These are phyloP conservation scores for Eupithecia vulgata DNA, from an alignment of 2,888 invertebrate species.

Conservation along the genomic window DNA sequence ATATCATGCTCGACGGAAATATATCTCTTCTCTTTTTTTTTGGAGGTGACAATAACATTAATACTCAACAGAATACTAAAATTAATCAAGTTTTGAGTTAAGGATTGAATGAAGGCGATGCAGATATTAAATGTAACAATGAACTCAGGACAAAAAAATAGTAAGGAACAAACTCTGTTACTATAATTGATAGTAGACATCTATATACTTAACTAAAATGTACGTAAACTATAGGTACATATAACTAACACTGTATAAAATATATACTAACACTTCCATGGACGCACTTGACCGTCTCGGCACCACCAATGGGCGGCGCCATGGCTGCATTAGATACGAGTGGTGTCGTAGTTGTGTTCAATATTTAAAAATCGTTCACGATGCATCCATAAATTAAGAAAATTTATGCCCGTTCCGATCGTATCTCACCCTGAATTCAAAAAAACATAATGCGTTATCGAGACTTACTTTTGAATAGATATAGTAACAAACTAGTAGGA, in stretches of 20 bases:
- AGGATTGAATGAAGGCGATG: background rate
- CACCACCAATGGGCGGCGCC: too few relatives aligned
- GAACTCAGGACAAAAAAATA: background rate
- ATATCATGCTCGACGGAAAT: background rate
- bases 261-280: too few relatives aligned
- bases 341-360: too few relatives aligned
- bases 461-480: background rate
- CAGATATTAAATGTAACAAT: background rate
- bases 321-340: too few relatives aligned
- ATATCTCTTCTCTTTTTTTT: background rate
- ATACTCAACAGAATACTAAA: background rate
- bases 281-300: too few relatives aligned
- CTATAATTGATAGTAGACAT: background rate
- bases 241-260: too few relatives aligned
- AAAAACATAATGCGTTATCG: background rate
- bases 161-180: background rate
- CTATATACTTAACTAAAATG: background rate
- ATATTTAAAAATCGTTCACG: background rate
- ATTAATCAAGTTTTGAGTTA: background rate
- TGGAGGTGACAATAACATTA: background rate
- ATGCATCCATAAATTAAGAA: constrained; percentile 4
- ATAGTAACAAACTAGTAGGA: background rate
- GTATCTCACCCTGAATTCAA: background rate
- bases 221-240: too few relatives aligned
- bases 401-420: background rate